These are phyloP conservation scores for Oegoconia quadripuncta DNA, from an alignment of 2,888 invertebrate genomes.

Conservation along the genomic window DNA sequence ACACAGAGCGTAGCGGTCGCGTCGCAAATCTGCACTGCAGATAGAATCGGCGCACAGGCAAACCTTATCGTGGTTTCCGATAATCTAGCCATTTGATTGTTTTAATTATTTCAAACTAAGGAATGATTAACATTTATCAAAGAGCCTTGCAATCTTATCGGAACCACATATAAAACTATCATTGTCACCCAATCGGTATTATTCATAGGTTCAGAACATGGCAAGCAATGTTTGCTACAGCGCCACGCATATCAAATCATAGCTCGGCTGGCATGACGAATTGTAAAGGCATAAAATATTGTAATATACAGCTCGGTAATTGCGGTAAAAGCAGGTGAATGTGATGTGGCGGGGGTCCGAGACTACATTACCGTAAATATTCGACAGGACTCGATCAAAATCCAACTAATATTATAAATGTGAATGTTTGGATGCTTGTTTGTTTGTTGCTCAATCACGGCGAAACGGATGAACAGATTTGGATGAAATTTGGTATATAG, in stretches of 20 bases:
- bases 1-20: slow-evolving; percentile 53
- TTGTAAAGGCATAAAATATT: too few species aligned
- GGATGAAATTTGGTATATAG: too few species aligned
- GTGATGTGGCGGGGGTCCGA: too few species aligned
- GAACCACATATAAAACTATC: slow-evolving; percentile 55
- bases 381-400: too few species aligned
- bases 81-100: slow-evolving; percentile 72
- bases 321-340: too few species aligned
- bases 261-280: too few species aligned
- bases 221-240: background rate
- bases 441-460: too few species aligned
- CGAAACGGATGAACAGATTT: too few species aligned
- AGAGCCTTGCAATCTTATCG: slow-evolving; percentile 70
- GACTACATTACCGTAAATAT: too few species aligned
- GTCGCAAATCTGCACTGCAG: slow-evolving; percentile 57
- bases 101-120: slow-evolving; percentile 73
- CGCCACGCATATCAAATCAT: background rate
- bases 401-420: too few species aligned
- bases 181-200: slow-evolving; percentile 52
- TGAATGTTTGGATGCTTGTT: too few species aligned
- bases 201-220: slow-evolving; percentile 22
- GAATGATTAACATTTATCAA: slow-evolving; percentile 66
- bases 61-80: slow-evolving; percentile 61
- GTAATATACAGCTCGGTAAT: too few species aligned
- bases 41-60: slow-evolving; percentile 47